Evolutionary conservation across 2,113 vertebrate genomes (phyloP).

Genomic region (Ammodytes dubius): DNA sequence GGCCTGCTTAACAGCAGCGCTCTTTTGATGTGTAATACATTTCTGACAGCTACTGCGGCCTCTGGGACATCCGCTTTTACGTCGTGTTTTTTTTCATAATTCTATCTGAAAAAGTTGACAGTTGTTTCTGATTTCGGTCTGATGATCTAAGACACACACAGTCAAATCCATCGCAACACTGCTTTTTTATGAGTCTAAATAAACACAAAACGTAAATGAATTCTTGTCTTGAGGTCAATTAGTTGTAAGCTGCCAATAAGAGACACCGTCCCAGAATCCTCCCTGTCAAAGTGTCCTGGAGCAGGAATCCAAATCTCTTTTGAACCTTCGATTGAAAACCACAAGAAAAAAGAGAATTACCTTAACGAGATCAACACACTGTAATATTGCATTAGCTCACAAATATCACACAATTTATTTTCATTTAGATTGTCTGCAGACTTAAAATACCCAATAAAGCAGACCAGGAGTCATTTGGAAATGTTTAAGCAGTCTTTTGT

Average conservation of each 20-base stretch:
- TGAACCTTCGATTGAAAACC: background rate
- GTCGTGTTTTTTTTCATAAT: background rate
- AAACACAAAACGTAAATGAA: background rate
- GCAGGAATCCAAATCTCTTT: conserved; percentile 1
- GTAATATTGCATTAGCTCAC: background rate
- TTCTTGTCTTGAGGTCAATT: background rate
- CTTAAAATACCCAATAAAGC: background rate
- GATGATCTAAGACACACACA: background rate
- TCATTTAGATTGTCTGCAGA: background rate
- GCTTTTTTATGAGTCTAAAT: background rate
- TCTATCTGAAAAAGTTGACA: too few relatives aligned
- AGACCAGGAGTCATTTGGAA: background rate
- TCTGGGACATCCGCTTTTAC: background rate
- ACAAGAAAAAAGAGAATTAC: background rate
- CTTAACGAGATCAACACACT: background rate
- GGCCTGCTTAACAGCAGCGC: background rate
- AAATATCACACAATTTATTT: background rate
- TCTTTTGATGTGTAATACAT: background rate
- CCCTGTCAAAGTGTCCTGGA: conserved; percentile 8
- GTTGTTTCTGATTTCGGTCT: background rate
- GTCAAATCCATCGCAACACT: background rate
- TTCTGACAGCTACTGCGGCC: background rate
- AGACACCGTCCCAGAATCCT: background rate
- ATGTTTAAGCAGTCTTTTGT: conserved; percentile 50
- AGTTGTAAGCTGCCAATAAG: background rate